A percentile compares a stretch with the other conserved stretches of the same genome.
These are phyloP conservation scores for Anthrax anthrax DNA, from an alignment of 2,888 invertebrate species.

Conservation along the genomic window DNA sequence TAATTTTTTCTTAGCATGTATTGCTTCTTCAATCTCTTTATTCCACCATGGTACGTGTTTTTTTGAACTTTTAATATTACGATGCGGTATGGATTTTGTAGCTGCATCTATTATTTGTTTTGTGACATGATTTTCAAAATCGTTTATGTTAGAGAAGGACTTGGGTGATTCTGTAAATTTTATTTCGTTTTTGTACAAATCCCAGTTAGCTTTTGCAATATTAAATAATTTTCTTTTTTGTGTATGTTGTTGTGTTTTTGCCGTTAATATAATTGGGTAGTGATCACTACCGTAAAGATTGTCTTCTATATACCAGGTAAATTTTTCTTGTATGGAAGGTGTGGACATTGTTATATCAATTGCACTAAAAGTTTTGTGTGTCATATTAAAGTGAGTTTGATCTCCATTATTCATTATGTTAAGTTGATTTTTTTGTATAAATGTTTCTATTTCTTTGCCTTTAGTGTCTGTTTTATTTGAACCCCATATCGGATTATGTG, in stretches of 20 bases:
- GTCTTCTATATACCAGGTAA: slow-evolving; percentile 2
- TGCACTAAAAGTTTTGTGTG: neutral
- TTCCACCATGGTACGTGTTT: neutral
- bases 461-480: neutral
- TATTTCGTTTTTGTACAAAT: neutral
- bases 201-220: neutral
- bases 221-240: neutral
- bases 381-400: neutral
- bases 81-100: neutral
- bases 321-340: neutral
- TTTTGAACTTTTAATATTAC: neutral
- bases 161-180: neutral
- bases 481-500: neutral
- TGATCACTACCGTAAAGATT: slow-evolving; percentile 5
- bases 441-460: neutral
- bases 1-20: neutral
- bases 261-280: neutral
- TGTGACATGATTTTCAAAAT: neutral
- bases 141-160: neutral
- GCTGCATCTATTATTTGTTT: neutral
- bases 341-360: neutral
- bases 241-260: neutral
- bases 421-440: neutral
- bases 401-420: slow-evolving; percentile 2
- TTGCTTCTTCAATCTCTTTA: neutral